Conservation (phyloP, 1,140 invertebrate species). For the Solen grandis region DNA sequence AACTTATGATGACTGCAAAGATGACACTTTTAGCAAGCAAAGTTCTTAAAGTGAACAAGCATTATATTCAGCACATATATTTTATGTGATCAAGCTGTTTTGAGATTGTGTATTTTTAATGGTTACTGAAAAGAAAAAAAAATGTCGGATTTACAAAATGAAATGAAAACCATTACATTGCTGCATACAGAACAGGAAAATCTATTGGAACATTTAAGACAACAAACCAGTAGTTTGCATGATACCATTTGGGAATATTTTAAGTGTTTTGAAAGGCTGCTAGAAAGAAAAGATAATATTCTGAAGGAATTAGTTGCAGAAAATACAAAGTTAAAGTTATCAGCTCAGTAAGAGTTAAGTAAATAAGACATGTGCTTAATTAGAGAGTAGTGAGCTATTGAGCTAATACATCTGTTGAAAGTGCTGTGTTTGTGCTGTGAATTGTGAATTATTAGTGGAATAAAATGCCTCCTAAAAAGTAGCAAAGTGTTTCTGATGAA, state of each 20-base stretch:
- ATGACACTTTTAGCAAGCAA: background rate
- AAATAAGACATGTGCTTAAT: background rate
- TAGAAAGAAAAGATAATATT: background rate
- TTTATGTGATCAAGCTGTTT: background rate
- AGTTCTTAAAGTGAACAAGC: background rate
- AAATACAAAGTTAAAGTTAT: slow-evolving; percentile 9
- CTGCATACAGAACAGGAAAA: slow-evolving; percentile 29
- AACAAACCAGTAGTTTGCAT: background rate
- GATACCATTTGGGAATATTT: slow-evolving; percentile 4
- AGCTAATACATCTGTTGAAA: background rate
- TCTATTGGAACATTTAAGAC: slow-evolving; percentile 4
- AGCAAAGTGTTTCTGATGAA: slow-evolving; percentile 5
- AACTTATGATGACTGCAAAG: background rate
- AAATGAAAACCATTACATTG: background rate
- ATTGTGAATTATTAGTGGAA: background rate
- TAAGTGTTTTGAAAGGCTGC: slow-evolving; percentile 9
- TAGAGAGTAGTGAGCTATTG: background rate
- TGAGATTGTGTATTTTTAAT: background rate
- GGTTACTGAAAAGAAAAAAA: background rate
- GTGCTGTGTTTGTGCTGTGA: background rate
- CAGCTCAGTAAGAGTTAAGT: background rate
- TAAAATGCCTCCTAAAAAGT: slow-evolving; percentile 32
- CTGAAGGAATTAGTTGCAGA: slow-evolving; percentile 11
- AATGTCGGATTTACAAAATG: slow-evolving; percentile 7
- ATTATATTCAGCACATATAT: background rate